Evolutionary conservation across 2,888 invertebrate genomes (phyloP), one percentile per base, ranked within the genome.

Genomic region (Sarcophaga variegata): DNA sequence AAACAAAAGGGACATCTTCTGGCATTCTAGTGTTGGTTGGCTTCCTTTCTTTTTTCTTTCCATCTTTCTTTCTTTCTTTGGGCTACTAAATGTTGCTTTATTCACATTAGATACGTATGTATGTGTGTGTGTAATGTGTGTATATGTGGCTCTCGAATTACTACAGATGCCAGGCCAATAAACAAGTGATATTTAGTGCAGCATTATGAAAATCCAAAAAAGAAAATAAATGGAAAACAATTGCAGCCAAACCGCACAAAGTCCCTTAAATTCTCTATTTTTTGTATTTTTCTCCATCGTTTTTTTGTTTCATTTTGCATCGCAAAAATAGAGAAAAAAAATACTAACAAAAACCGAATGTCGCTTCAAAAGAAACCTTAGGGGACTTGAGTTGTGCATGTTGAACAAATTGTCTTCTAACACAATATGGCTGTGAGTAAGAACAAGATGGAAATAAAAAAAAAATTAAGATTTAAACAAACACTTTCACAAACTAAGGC

Each of bases 101-200:
- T 54, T 54, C 54, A 54, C 45, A 45, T 64, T 11, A 72, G n/a
- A 54, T 54, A 17, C 59, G 74, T 78, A 17, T 17, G 54, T 54
- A 5, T 54, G 17, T 17, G 54, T 54, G 54, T 49, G 49, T 1
- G 11, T 49, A 4, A 3, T 49, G 6, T 54, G 54, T 54, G 3
- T 54, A 4, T 54, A 14, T 54, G 70, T 54, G 70, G 63, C 67
- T 81, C 67, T 81, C 81, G 69, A 85, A 81, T 85, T 81, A 85
- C 81, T 85, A 69, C 81, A 81, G 49, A 81, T 78, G 85, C 64
- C 85, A 75, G 66, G 75, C 82, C 74, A 78, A 70, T 78, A 78
- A 82, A 79, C 60, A 78, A 71, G 71, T 66, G 79, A 70, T 66
- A 78, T 83, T 83, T 83, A 82, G 74, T 82, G 82, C 75, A 67